Conservation (phyloP, 2,888 invertebrate species). For the Yponomeuta plumbellus region DNA sequence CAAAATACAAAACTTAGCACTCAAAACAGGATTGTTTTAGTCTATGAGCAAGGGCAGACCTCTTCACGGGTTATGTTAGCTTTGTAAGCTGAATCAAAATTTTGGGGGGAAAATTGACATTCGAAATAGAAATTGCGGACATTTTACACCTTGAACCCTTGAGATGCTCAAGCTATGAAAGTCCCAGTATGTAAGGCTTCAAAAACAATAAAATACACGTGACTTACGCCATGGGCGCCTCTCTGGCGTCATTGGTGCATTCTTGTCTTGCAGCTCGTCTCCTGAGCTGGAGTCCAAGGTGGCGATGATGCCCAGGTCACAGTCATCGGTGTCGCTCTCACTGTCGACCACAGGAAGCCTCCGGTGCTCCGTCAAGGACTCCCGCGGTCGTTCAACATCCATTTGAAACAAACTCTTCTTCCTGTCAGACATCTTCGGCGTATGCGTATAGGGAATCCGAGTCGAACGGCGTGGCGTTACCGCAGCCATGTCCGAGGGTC, state of each 20-base stretch:
- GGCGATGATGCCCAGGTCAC: constrained; percentile 76
- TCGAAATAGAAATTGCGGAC: neutral
- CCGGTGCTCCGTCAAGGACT: constrained; percentile 60
- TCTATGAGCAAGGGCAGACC: no score
- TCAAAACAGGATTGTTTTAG: no score
- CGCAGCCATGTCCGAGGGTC: constrained; percentile 45
- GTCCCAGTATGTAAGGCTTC: neutral
- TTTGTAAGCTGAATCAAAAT: neutral
- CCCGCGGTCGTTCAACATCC: constrained; percentile 40
- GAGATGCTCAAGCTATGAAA: neutral
- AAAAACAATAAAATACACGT: constrained; percentile 10
- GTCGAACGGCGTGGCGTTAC: constrained; percentile 60
- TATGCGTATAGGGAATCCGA: constrained; percentile 57
- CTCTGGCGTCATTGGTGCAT: constrained; percentile 55
- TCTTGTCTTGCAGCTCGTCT: constrained; percentile 53
- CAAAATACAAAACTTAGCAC: no score
- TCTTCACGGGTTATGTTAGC: neutral
- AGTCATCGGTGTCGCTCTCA: constrained; percentile 70
- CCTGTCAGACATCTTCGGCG: constrained; percentile 78
- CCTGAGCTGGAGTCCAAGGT: constrained; percentile 71
- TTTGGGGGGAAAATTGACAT: neutral
- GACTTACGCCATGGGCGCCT: constrained; percentile 57
- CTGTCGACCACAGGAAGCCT: constrained; percentile 62
- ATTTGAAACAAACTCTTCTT: constrained; percentile 79
- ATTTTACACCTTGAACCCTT: neutral